Base-by-base conservation (phyloP, 2,888 invertebrate species). In the Meghimatium bilineatum region DNA sequence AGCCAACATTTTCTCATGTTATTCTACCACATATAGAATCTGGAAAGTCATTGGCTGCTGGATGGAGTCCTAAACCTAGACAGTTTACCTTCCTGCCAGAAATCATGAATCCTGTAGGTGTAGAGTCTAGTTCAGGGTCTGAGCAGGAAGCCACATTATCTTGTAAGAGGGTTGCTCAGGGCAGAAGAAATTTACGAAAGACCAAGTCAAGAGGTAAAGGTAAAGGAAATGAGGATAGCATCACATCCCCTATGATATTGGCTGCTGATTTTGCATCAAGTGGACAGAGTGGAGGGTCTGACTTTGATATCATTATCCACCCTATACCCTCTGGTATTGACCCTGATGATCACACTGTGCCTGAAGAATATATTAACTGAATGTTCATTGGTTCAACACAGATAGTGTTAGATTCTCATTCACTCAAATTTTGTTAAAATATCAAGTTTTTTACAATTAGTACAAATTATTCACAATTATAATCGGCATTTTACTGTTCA, bases 161-260 rank as follows among this genome's bases (percentile, higher is more conserved):
- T 0, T 85, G 88, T 10, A 83, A 88, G 72, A 87, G 88, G 66
- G 79, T 88, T 12, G 60, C 74, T n/a, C 85, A 85, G 38, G 89
- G 89, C 14, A 89, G 90, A 78, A 82, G 91, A 56, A 91, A 90
- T 82, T 87, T 92, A 56, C 85, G 92, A 17, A 92, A 92, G 84
- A 92, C 92, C 12, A 91, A 91, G 84, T 92, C 92, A 17, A 88
- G 92, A 1, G 92, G 92, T 0, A 92, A 92, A 84, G 92, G 92
- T 0, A 92, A 92, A 85, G 92, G 92, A 20, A 87, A 89, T 5
- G 90, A 89, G n/a, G 88, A 87, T 71, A 82, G 91, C 74, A 89
- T 88, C n/a, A 89, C 90, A 38, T 86, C 87, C 12, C 82, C 89
- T 17, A 83, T 90, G 79, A 85, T 91, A n/a, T 78, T 88, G n/a